Conservation (phyloP, 2,113 vertebrate species). For the Megaptera novaeangliae region DNA sequence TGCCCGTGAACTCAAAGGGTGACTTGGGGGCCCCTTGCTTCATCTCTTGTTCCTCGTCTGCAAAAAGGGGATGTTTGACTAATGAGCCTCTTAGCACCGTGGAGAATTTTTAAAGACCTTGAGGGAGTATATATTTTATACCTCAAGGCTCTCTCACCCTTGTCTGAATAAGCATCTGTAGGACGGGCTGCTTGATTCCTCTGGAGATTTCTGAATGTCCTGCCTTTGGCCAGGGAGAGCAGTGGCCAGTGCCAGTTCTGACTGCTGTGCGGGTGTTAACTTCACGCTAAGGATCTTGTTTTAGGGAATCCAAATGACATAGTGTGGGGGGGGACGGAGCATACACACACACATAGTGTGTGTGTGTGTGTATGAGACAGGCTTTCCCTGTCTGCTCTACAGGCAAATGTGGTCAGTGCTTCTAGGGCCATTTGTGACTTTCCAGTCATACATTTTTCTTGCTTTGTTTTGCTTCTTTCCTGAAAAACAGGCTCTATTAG, state of each 20-base stretch:
- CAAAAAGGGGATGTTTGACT: neutral
- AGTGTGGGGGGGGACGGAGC: too few species aligned
- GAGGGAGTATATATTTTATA: neutral
- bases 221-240: neutral
- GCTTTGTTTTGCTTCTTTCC: constrained; percentile 16
- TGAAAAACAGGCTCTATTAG: constrained; percentile 9
- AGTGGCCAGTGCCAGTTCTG: neutral
- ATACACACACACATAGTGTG: neutral
- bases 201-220: neutral
- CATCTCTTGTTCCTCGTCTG: neutral
- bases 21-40: neutral
- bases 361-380: rapidly evolving
- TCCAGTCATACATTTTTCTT: neutral
- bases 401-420: neutral
- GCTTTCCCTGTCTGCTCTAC: neutral
- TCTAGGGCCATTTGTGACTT: constrained; percentile 21
- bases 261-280: neutral
- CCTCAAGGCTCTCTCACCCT: neutral
- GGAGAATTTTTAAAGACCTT: neutral
- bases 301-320: neutral
- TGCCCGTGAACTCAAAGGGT: neutral
- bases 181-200: neutral
- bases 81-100: neutral
- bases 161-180: constrained; percentile 16
- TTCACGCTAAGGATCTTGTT: neutral